Conservation (phyloP, 2,797 vertebrate genomes). For the Silurus lanzhouensis region DNA sequence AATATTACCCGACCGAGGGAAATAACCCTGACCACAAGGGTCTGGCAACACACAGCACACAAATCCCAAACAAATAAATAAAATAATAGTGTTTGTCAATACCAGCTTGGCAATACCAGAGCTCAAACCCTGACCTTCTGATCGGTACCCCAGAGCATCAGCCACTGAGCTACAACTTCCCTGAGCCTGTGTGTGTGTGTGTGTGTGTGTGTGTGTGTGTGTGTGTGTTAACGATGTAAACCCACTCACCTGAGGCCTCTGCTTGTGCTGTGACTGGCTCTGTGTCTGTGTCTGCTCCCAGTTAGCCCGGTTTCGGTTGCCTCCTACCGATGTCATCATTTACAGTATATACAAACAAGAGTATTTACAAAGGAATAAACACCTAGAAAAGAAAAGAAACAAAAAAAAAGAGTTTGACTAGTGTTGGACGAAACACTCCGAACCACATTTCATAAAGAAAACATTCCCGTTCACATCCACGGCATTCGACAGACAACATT, state of each 20-base stretch:
- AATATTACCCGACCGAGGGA: too few relatives aligned
- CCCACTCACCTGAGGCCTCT: conserved; percentile 79
- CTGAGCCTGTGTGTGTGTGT: not conserved
- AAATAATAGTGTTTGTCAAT: too few relatives aligned
- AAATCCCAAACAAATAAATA: too few relatives aligned
- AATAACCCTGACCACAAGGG: too few relatives aligned
- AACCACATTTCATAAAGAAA: too few relatives aligned
- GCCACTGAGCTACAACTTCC: not conserved
- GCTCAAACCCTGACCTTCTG: too few relatives aligned
- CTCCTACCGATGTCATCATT: conserved; percentile 99
- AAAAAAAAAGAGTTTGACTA: not conserved
- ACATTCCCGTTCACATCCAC: too few relatives aligned
- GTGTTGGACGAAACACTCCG: too few relatives aligned
- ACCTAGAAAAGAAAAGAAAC: conserved; percentile 73
- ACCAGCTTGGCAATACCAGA: too few relatives aligned
- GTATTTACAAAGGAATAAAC: conserved; percentile 99
- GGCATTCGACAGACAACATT: too few relatives aligned
- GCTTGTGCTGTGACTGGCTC: conserved; percentile 95
- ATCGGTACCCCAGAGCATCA: too few relatives aligned
- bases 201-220: not conserved
- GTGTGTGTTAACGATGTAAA: not conserved
- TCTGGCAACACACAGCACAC: too few relatives aligned
- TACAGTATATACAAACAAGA: conserved; percentile 99
- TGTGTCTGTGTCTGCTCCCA: conserved; percentile 98
- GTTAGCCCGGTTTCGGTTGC: conserved; percentile 92